Base-by-base conservation (phyloP, 1,140 invertebrate genomes). In the Hyposmocoma kahamanoa region DNA sequence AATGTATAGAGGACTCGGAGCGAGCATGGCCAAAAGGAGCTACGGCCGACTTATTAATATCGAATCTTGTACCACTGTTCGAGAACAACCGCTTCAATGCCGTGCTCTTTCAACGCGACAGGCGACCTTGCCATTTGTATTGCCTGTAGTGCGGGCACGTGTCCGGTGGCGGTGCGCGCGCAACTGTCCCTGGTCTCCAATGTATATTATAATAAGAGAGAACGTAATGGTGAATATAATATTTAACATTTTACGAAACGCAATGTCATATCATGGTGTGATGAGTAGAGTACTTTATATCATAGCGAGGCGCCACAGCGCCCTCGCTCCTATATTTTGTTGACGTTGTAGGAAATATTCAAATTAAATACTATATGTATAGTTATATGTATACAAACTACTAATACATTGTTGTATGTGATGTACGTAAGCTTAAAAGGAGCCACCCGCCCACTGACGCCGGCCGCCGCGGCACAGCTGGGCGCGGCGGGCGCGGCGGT, bases 211-310 rank as follows among this genome's bases (percentile, higher is more conserved):
- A n/a, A n/a, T n/a, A n/a, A n/a, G n/a, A n/a, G n/a, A n/a, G n/a
- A n/a, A n/a, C n/a, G n/a, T n/a, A n/a, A n/a, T n/a, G n/a, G n/a
- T n/a, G n/a, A n/a, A n/a, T n/a, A n/a, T n/a, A n/a, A n/a, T n/a
- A n/a, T n/a, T n/a, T n/a, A 54, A 39, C 47, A 51, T 45, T 55
- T 48, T 57, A 41, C 53, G 34, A 56, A 56, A 52, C 51, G 73
- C 67, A 61, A 56, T 76, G 67, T 80, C 76, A 80, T 80, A 80
- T 80, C 76, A 80, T 69, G 65, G 71, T 73, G 73, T 80, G 76
- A 79, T 76, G 63, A 62, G 57, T 62, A 66, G 59, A 53, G 38
- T 8, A 21, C 38, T 41, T 21, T 21, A 20, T 41, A 21, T 17
- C 10, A 17, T 17, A 17, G 32, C 11, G 20, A 26, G 55, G 28